These are phyloP conservation scores for Acrossocheilus fasciatus DNA, from an alignment of 2,797 vertebrate species.

Conservation along the genomic window DNA sequence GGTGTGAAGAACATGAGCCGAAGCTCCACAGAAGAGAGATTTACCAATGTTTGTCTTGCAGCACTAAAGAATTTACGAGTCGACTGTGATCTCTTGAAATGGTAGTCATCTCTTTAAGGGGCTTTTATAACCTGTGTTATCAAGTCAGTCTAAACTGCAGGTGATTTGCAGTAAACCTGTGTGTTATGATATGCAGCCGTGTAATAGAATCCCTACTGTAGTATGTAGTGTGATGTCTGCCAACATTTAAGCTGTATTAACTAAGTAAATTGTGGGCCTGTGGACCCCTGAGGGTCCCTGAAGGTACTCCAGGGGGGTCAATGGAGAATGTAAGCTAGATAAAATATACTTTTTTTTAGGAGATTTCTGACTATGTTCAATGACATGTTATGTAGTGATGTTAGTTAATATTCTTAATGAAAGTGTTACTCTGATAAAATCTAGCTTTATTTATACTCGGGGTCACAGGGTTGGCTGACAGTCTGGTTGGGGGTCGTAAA, in stretches of 20 bases:
- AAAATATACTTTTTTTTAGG: neutral
- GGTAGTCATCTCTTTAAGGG: neutral
- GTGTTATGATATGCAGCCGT: neutral
- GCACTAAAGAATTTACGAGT: slow-evolving; percentile 33
- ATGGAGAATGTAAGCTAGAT: slow-evolving; percentile 3
- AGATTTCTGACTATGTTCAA: neutral
- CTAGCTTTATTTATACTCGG: neutral
- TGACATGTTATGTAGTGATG: neutral
- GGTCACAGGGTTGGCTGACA: neutral
- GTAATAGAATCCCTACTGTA: neutral
- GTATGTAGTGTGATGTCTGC: neutral
- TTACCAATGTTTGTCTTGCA: slow-evolving; percentile 39
- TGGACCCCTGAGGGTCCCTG: neutral
- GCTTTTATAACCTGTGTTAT: slow-evolving; percentile 12
- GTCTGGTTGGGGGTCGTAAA: neutral
- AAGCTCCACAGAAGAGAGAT: slow-evolving; percentile 3
- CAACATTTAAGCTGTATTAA: neutral
- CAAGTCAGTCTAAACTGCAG: slow-evolving; percentile 3
- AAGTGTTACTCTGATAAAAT: neutral
- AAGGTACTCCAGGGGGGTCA: neutral
- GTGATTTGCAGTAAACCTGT: slow-evolving; percentile 7
- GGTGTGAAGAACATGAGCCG: slow-evolving; percentile 1
- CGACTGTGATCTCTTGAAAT: slow-evolving; percentile 37
- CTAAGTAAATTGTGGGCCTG: neutral
- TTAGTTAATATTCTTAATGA: neutral